A percentile compares a stretch with the other conserved stretches of the same genome.
These are phyloP conservation scores for Morone chrysops DNA, from an alignment of 2,113 vertebrate genomes.

Conservation along the genomic window DNA sequence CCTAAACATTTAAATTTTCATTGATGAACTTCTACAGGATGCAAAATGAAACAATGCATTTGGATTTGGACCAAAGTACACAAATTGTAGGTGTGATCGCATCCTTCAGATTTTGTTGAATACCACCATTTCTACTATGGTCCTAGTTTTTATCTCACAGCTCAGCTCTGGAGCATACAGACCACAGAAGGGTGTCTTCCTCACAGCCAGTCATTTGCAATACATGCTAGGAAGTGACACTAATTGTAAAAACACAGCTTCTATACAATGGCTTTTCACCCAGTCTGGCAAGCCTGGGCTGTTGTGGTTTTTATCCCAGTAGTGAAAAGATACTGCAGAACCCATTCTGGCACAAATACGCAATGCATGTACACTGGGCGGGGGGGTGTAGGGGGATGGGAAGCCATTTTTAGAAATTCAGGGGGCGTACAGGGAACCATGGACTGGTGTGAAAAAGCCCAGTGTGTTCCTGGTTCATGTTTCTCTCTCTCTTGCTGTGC, in stretches of 20 bases:
- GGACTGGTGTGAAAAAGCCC: conserved; percentile 71
- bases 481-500: conserved; percentile 56
- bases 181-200: conserved; percentile 48
- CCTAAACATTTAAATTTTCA: conserved; percentile 1
- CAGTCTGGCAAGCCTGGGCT: conserved; percentile 49
- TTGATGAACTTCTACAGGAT: not conserved
- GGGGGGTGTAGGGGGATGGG: conserved; percentile 29
- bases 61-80: conserved; percentile 36
- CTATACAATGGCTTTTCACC: conserved; percentile 24
- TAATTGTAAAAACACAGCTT: conserved; percentile 31
- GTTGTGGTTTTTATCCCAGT: conserved; percentile 41
- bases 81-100: conserved; percentile 36
- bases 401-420: conserved; percentile 80
- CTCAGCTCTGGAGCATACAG: not conserved
- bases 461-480: conserved; percentile 56
- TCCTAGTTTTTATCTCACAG: conserved; percentile 16
- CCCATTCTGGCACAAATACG: conserved; percentile 54
- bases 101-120: conserved; percentile 2
- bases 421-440: conserved; percentile 74
- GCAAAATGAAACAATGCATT: not conserved
- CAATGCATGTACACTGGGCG: conserved; percentile 43
- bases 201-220: conserved; percentile 32
- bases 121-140: conserved; percentile 32
- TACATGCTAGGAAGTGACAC: conserved; percentile 33
- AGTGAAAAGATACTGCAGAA: conserved; percentile 51